phyloP scores from a whole-genome alignment of 2,888 invertebrate genomes.

The Nowickia ferox region DNA sequence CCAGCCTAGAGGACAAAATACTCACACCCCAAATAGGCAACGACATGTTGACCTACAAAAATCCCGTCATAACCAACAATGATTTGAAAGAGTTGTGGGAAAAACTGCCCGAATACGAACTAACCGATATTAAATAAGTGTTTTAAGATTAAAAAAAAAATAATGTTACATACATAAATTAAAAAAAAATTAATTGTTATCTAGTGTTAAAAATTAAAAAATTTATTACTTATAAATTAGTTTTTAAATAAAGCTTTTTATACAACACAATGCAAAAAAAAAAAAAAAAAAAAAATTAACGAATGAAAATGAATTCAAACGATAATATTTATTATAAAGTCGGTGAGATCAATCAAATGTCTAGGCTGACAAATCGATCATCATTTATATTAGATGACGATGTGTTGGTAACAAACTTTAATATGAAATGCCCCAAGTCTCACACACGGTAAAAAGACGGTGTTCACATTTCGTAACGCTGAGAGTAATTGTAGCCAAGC shows the following conservation, averaged over 20 bases:
- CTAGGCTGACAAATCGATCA: too few relatives aligned
- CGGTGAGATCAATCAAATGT: too few relatives aligned
- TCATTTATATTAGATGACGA: too few relatives aligned
- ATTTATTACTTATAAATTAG: background rate
- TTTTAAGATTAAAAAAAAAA: background rate
- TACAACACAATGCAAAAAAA: background rate
- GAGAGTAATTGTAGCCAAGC: too few relatives aligned
- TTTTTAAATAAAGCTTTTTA: background rate
- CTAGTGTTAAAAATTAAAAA: conserved; percentile 16
- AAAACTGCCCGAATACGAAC: conserved; percentile 68
- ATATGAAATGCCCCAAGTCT: too few relatives aligned
- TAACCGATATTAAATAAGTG: conserved; percentile 67
- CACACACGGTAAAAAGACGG: too few relatives aligned
- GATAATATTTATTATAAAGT: too few relatives aligned
- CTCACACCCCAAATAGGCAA: conserved; percentile 42
- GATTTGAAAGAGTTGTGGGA: conserved; percentile 73
- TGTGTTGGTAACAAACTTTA: too few relatives aligned
- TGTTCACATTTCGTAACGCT: too few relatives aligned
- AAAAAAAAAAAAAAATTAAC: too few relatives aligned
- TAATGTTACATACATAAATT: background rate
- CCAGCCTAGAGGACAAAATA: conserved; percentile 46
- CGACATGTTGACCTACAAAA: conserved; percentile 60
- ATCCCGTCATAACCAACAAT: conserved; percentile 67
- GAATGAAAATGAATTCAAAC: too few relatives aligned
- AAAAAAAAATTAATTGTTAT: conserved; percentile 34